Evolutionary conservation across 2,888 invertebrate species (phyloP).

Genomic region (Scaptomyza tumidula): DNA sequence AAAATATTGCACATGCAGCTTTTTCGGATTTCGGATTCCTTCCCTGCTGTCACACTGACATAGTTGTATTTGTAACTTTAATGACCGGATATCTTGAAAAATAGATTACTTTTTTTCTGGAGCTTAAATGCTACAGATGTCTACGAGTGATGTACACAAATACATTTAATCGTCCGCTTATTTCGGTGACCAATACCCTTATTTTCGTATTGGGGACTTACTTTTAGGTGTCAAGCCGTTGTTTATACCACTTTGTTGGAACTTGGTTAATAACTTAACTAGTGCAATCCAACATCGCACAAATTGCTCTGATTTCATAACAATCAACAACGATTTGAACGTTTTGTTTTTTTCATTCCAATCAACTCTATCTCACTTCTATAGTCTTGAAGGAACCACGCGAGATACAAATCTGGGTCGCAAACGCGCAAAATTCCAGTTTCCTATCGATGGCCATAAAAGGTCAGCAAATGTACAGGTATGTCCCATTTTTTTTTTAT

Average conservation of each 20-base stretch:
- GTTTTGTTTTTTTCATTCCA: slow-evolving; percentile 8
- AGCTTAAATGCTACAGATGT: background rate
- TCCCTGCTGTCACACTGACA: slow-evolving; percentile 14
- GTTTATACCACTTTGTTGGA: background rate
- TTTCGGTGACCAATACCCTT: background rate
- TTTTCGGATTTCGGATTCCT: slow-evolving; percentile 30
- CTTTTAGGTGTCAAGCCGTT: background rate
- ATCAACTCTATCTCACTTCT: slow-evolving; percentile 53
- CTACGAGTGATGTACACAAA: background rate
- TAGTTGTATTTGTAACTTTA: background rate
- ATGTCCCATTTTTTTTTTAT: slow-evolving; percentile 64
- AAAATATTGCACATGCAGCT: slow-evolving; percentile 13
- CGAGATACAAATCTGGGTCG: slow-evolving; percentile 91
- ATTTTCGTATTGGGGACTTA: background rate
- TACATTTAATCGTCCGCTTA: background rate
- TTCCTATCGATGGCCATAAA: slow-evolving; percentile 92
- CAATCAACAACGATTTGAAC: slow-evolving; percentile 14
- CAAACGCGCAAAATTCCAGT: slow-evolving; percentile 92
- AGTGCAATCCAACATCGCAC: slow-evolving; percentile 35
- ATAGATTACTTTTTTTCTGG: background rate
- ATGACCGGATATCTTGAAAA: background rate
- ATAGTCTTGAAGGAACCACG: slow-evolving; percentile 90
- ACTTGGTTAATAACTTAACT: background rate
- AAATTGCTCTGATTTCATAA: slow-evolving; percentile 45
- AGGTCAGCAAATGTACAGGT: slow-evolving; percentile 92